Evolutionary conservation across 2,113 vertebrate genomes (phyloP), one percentile per base, ranked within the genome.

Genomic region (Malurus elegans): DNA sequence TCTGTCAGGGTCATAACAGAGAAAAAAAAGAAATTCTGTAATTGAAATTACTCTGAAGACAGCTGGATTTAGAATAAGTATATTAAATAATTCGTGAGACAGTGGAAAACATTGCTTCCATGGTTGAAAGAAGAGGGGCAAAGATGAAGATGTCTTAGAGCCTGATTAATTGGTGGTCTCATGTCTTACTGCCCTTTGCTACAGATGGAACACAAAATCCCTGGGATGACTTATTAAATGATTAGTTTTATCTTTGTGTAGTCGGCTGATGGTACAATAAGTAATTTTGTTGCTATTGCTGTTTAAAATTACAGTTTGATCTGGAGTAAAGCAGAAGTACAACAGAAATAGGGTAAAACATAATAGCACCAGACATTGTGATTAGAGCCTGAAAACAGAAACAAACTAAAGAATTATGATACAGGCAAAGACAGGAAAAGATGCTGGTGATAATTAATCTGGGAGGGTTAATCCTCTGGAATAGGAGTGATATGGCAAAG

Each of bases 1-100:
- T 60, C 57, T 32, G 0, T 69, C 9, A 78, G 67, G 23, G 29
- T 45, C 0, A 0, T 79, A 47, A n/a, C 0, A 1, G 53, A 38
- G 40, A 38, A 64, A 60, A 60, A 36, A 69, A 50, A 61, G n/a
- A 24, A 79, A 29, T 71, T 86, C 42, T 40, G 34, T 44, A 64
- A 75, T 8, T 48, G 42, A 58, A 90, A 40, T 86, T 31, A n/a
- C 44, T 79, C 51, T 85, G 80, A 50, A 71, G 54, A 47, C 21
- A 60, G 34, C 38, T 89, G 69, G 47, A 14, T 92, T 89, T 80
- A 48, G 44, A 67, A 1, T 60, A 54, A 67, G 8, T 42, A 5
- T 61, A 7, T 89, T 56, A 70, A 89, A 25, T 18, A 62, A 42
- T 93, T 50, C 60, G 47, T 5, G 4, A 74, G 88, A n/a, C 36